Conservation (phyloP, 1,140 invertebrate genomes). For the Drosophila orena region DNA sequence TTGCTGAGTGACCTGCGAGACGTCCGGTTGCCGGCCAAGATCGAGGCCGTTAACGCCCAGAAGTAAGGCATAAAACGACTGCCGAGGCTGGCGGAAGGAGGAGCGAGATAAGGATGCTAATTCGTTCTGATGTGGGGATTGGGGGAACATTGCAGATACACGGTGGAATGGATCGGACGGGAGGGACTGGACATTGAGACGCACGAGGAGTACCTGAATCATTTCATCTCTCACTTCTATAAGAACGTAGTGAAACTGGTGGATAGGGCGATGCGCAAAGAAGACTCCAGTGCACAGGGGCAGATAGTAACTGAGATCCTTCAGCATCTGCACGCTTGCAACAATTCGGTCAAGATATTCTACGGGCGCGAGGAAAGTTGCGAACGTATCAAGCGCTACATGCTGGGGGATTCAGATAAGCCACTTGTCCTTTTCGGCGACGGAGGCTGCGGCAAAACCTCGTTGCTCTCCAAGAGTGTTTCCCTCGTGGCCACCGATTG, state of each 20-base stretch:
- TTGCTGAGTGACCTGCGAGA: constrained; percentile 95
- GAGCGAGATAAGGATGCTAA: constrained; percentile 4
- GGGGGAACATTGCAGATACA: constrained; percentile 89
- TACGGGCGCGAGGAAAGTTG: constrained; percentile 96
- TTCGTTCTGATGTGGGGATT: constrained; percentile 10
- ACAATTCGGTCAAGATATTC: constrained; percentile 98
- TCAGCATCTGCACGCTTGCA: constrained; percentile 98
- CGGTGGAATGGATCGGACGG: constrained; percentile 98
- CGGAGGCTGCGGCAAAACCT: constrained; percentile 98
- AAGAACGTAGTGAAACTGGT: constrained; percentile 96
- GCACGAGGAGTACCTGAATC: constrained; percentile 96
- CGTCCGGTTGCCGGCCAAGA: constrained; percentile 93
- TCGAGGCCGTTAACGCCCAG: constrained; percentile 94
- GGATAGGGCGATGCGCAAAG: constrained; percentile 97
- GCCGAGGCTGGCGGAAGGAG: constrained; percentile 31
- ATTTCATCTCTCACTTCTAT: constrained; percentile 98
- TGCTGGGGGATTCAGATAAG: constrained; percentile 93
- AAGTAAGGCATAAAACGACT: constrained; percentile 87
- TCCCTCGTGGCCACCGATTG: constrained; percentile 90
- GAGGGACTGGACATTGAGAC: constrained; percentile 97
- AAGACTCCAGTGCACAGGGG: constrained; percentile 96
- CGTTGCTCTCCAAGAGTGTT: constrained; percentile 96
- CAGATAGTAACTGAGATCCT: constrained; percentile 98
- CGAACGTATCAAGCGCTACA: constrained; percentile 93
- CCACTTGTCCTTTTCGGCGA: constrained; percentile 97